Conservation (phyloP, 2,888 invertebrate species). For the Eupithecia insigniata region DNA sequence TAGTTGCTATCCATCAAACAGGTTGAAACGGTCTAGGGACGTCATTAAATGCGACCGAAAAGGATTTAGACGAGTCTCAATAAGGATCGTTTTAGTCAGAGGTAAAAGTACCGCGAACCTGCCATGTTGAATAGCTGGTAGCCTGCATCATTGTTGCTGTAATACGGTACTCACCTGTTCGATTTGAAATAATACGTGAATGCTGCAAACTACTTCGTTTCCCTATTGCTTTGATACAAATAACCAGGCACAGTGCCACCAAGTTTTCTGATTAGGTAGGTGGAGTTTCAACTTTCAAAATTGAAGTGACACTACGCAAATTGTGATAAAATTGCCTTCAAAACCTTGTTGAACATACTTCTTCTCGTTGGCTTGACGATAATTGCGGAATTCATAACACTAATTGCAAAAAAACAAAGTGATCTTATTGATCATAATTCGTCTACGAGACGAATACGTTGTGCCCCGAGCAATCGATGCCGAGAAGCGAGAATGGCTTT, state of each 20-base stretch:
- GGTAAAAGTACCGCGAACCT: slow-evolving; percentile 61
- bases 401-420: slow-evolving; percentile 30
- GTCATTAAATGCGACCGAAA: slow-evolving; percentile 80
- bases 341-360: neutral
- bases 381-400: slow-evolving; percentile 17
- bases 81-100: slow-evolving; percentile 70
- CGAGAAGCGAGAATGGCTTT: slow-evolving; percentile 42
- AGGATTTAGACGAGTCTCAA: slow-evolving; percentile 74
- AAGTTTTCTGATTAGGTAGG: neutral
- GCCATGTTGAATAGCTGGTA: slow-evolving; percentile 36
- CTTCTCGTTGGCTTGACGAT: neutral
- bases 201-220: neutral
- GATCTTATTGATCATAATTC: slow-evolving; percentile 38
- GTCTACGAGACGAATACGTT: slow-evolving; percentile 35
- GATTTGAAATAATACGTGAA: slow-evolving; percentile 11
- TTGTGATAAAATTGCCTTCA: neutral
- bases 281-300: neutral
- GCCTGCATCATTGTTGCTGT: slow-evolving; percentile 30
- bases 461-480: slow-evolving; percentile 51
- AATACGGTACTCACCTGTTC: slow-evolving; percentile 25
- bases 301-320: neutral
- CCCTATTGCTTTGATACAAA: slow-evolving; percentile 1
- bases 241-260: neutral
- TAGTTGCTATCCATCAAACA: slow-evolving; percentile 73
- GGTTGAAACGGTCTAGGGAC: slow-evolving; percentile 63